These are phyloP conservation scores for Danaus chrysippus DNA, from an alignment of 2,888 invertebrate genomes.

Conservation along the genomic window DNA sequence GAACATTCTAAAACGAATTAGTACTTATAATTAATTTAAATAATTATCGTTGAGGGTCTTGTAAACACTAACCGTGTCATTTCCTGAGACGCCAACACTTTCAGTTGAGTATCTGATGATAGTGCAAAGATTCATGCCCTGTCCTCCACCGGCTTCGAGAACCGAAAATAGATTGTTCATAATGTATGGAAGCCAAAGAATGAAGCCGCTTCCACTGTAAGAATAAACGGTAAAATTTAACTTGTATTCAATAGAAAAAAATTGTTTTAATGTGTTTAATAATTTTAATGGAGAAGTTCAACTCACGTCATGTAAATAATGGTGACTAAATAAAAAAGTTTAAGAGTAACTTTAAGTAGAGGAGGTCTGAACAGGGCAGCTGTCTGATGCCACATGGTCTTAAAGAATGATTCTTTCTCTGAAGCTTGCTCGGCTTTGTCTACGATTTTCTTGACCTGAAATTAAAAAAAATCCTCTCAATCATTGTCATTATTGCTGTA, in stretches of 20 bases:
- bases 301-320: slow-evolving; percentile 78
- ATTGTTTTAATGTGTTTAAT: not conserved
- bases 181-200: slow-evolving; percentile 72
- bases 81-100: slow-evolving; percentile 38
- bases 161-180: slow-evolving; percentile 72
- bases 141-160: slow-evolving; percentile 57
- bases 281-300: not conserved
- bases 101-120: slow-evolving; percentile 54
- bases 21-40: too few relatives aligned
- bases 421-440: slow-evolving; percentile 58
- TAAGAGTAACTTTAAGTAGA: slow-evolving; percentile 71
- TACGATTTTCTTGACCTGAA: slow-evolving; percentile 57
- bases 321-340: slow-evolving; percentile 79
- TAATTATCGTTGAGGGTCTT: too few relatives aligned
- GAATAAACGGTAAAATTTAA: slow-evolving; percentile 1
- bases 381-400: slow-evolving; percentile 74
- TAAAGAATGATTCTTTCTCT: slow-evolving; percentile 49
- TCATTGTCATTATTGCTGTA: not conserved
- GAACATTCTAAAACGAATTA: too few relatives aligned
- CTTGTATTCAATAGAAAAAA: not conserved
- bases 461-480: slow-evolving; percentile 7
- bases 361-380: slow-evolving; percentile 76
- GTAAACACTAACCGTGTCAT: slow-evolving; percentile 46
- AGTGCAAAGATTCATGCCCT: slow-evolving; percentile 67
- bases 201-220: slow-evolving; percentile 69